A percentile compares a stretch with the other conserved stretches of the same genome.
These are phyloP conservation scores for Danio choprae DNA, from an alignment of 2,797 vertebrate genomes.

Conservation along the genomic window DNA sequence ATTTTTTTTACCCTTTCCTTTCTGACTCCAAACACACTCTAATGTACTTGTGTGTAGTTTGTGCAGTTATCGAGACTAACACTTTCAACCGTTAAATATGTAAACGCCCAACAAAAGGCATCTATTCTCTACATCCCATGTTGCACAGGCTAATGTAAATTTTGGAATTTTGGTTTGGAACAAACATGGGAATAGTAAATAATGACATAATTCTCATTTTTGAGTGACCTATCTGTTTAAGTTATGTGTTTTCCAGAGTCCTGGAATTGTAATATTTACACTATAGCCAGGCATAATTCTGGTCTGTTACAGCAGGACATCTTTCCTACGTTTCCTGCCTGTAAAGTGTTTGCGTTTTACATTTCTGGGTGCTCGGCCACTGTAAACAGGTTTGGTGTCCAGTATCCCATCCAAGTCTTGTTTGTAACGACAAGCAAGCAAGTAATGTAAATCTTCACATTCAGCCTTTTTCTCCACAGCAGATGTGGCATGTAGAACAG, in stretches of 20 bases:
- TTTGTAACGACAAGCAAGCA: slow-evolving; percentile 28
- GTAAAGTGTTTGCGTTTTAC: slow-evolving; percentile 39
- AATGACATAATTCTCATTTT: slow-evolving; percentile 28
- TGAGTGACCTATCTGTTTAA: slow-evolving; percentile 26
- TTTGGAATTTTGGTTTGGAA: too few species aligned
- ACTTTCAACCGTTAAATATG: not conserved
- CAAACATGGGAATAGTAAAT: slow-evolving; percentile 13
- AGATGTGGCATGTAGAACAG: slow-evolving; percentile 20
- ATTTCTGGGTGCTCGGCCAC: slow-evolving; percentile 39
- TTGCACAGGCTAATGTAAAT: not conserved
- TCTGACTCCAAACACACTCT: not conserved
- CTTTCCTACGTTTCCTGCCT: slow-evolving; percentile 4
- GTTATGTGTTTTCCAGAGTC: slow-evolving; percentile 28
- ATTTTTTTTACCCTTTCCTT: too few species aligned
- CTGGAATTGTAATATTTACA: slow-evolving; percentile 35
- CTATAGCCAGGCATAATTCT: slow-evolving; percentile 7
- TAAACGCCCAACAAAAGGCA: not conserved
- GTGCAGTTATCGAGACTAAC: not conserved
- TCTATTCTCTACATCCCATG: not conserved
- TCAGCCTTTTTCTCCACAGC: slow-evolving; percentile 22
- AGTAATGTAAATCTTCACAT: slow-evolving; percentile 35
- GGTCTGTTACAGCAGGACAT: slow-evolving; percentile 13
- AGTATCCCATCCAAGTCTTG: slow-evolving; percentile 18
- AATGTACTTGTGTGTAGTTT: not conserved
- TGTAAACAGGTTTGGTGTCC: slow-evolving; percentile 30